Conservation (phyloP, 2,113 vertebrate species). For the Ornithorhynchus anatinus region DNA sequence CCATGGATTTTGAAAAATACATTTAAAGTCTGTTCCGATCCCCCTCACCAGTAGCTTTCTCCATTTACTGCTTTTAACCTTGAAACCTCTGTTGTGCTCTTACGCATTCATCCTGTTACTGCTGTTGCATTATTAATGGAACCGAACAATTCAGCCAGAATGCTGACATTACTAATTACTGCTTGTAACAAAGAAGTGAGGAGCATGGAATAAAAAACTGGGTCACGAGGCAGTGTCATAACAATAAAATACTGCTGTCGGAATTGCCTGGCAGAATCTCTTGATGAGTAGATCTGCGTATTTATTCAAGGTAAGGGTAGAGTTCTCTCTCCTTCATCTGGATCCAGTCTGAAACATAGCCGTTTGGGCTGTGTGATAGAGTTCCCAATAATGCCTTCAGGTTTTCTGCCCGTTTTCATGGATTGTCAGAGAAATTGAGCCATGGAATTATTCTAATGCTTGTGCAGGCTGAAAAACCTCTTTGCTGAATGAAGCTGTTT, state of each 20-base stretch:
- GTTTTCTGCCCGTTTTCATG: not conserved
- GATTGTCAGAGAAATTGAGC: not conserved
- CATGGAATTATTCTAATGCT: not conserved
- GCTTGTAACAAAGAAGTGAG: slow-evolving; percentile 39
- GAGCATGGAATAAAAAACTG: slow-evolving; percentile 44
- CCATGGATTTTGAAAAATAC: not conserved
- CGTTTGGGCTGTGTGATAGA: not conserved
- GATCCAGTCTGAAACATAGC: not conserved
- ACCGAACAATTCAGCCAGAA: slow-evolving; percentile 51
- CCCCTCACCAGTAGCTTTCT: slow-evolving; percentile 3
- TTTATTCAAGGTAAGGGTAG: accelerated
- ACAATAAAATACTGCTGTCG: not conserved
- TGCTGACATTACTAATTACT: slow-evolving; percentile 62
- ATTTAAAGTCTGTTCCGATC: slow-evolving; percentile 39
- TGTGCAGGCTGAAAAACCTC: not conserved
- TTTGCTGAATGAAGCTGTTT: not conserved
- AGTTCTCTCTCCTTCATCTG: not conserved
- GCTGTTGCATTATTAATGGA: slow-evolving; percentile 68
- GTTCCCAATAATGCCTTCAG: not conserved
- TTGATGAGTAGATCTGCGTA: not conserved
- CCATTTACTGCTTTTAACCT: slow-evolving; percentile 69
- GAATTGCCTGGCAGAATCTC: not conserved
- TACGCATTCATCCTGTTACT: slow-evolving; percentile 39
- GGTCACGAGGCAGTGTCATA: slow-evolving; percentile 22
- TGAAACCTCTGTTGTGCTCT: slow-evolving; percentile 52